These are phyloP conservation scores for Pachycephus smyrnensis DNA, from an alignment of 2,888 invertebrate species.

Conservation along the genomic window DNA sequence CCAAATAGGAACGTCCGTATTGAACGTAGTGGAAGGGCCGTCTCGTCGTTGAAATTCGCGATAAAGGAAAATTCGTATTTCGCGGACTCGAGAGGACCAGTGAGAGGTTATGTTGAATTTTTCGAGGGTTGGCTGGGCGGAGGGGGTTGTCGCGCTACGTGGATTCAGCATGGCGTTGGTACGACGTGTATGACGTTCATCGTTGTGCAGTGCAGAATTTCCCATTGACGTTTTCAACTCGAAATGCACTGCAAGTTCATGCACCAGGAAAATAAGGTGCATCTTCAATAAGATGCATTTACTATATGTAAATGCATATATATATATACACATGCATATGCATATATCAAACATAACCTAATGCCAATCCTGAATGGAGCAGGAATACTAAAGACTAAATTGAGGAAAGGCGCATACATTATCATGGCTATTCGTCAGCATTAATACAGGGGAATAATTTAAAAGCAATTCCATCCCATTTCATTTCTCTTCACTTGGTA, in stretches of 20 bases:
- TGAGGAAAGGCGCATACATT: not conserved
- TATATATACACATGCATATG: no score
- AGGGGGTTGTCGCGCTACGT: not conserved
- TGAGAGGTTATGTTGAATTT: not conserved
- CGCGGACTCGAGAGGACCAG: not conserved
- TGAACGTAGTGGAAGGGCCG: slow-evolving; percentile 10
- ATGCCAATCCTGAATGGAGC: not conserved
- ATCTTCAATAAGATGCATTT: not conserved
- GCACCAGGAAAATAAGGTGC: not conserved
- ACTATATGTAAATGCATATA: not conserved
- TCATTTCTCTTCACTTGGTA: not conserved
- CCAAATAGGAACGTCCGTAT: slow-evolving; percentile 19
- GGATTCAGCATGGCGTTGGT: not conserved
- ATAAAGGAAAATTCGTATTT: not conserved
- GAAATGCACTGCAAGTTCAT: not conserved
- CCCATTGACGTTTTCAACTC: not conserved
- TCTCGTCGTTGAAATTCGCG: not conserved
- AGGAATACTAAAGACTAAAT: not conserved
- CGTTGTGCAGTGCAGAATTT: not conserved
- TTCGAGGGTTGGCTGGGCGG: not conserved
- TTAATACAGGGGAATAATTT: not conserved
- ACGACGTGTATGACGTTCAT: not conserved
- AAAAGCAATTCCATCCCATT: not conserved
- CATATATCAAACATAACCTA: not conserved
- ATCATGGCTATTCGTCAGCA: not conserved